phyloP scores from a whole-genome alignment of 2,888 invertebrate genomes.

The Polyommatus iphigenia region DNA sequence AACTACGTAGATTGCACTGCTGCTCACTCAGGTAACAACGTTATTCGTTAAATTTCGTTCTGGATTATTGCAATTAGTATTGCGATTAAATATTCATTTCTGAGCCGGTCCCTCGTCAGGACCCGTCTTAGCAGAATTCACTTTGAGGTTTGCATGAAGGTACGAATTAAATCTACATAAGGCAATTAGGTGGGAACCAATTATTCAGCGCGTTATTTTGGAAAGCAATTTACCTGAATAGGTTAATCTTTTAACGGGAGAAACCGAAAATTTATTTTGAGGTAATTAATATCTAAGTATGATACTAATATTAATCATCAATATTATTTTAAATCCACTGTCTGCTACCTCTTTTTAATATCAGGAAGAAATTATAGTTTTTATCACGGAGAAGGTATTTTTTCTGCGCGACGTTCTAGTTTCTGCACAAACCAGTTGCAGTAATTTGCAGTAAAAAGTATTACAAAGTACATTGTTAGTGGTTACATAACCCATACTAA shows the following conservation, averaged over 20 bases:
- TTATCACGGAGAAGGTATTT: no score
- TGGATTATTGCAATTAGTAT: constrained; percentile 12
- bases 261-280: neutral
- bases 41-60: neutral
- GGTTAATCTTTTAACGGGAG: neutral
- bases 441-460: no score
- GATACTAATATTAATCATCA: no score
- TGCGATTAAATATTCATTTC: constrained; percentile 22
- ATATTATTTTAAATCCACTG: no score
- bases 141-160: constrained; percentile 25
- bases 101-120: constrained; percentile 19
- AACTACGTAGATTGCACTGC: neutral
- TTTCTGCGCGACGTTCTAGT: no score
- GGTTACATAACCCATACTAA: no score
- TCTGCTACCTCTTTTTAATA: no score
- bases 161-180: constrained; percentile 22
- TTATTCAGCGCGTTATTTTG: constrained; percentile 3
- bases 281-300: neutral
- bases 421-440: no score
- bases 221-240: neutral
- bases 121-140: constrained; percentile 13
- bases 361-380: no score
- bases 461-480: no score
- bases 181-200: constrained; percentile 17
- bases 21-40: neutral